Conservation (phyloP, 37 sponge, comb jelly and placozoan species). For the Theonella swinhoei region DNA sequence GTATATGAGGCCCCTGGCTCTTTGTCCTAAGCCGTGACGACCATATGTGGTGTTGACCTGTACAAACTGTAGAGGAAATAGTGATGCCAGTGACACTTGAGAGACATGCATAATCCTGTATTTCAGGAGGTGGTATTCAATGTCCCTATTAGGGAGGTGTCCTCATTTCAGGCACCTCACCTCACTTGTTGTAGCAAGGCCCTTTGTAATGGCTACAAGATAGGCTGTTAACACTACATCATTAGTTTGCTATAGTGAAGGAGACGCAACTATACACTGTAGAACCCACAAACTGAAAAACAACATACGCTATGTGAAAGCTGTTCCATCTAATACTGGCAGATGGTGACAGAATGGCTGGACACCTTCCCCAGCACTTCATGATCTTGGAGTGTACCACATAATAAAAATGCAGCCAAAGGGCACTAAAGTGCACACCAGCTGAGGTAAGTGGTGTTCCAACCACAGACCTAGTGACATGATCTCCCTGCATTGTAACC, state of each 20-base stretch:
- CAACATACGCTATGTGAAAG: constrained; percentile 58
- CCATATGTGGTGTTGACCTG: constrained; percentile 73
- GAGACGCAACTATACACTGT: background rate
- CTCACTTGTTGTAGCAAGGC: constrained; percentile 71
- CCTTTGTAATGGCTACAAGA: constrained; percentile 89
- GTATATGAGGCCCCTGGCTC: constrained; percentile 77
- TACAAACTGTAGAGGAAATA: constrained; percentile 53
- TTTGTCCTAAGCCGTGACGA: constrained; percentile 76
- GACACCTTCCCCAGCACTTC: constrained; percentile 82
- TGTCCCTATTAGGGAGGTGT: background rate
- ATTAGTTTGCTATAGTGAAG: constrained; percentile 79
- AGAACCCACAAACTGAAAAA: background rate
- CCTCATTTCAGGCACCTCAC: constrained; percentile 34
- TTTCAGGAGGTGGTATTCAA: background rate
- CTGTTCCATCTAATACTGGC: constrained; percentile 61
- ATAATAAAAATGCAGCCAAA: background rate
- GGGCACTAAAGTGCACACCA: constrained; percentile 23
- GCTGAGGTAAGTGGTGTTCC: constrained; percentile 76
- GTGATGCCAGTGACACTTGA: background rate
- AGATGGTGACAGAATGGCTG: constrained; percentile 83
- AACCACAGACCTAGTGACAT: constrained; percentile 84
- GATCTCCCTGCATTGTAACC: no score
- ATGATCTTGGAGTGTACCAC: constrained; percentile 49
- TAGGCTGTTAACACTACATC: constrained; percentile 89
- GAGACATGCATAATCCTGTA: background rate